Percentiles rank a stretch among this genome's conserved stretches.
phyloP scores from a whole-genome alignment of 2,113 vertebrate genomes.

The Platanista minor region DNA sequence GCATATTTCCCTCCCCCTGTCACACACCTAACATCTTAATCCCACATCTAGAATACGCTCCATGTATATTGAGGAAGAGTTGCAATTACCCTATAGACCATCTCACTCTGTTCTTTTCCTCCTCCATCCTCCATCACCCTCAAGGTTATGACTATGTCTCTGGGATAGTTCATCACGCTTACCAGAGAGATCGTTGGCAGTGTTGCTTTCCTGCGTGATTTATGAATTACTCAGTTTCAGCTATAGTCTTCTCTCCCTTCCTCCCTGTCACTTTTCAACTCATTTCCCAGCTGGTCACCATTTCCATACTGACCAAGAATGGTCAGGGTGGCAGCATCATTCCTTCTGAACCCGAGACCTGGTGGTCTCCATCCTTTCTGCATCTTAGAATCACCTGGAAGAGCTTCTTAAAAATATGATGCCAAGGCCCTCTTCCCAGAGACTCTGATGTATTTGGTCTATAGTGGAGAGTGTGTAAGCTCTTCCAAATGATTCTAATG shows the following conservation, averaged over 20 bases:
- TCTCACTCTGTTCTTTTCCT: background rate
- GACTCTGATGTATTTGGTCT: background rate
- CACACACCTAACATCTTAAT: background rate
- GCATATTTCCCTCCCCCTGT: fast-evolving
- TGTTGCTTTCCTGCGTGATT: background rate
- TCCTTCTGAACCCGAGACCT: background rate
- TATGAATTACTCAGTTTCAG: background rate
- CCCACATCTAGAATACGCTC: background rate
- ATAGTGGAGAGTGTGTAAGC: background rate
- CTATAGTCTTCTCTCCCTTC: background rate
- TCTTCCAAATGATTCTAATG: background rate
- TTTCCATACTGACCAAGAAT: background rate
- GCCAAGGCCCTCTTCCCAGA: background rate
- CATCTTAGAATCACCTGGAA: background rate
- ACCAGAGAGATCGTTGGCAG: fast-evolving
- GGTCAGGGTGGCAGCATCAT: too few species aligned
- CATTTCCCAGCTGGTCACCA: background rate
- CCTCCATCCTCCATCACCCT: fast-evolving
- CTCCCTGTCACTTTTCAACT: background rate
- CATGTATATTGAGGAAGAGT: fast-evolving
- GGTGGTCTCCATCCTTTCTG: background rate
- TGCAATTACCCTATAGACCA: fast-evolving
- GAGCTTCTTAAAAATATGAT: background rate
- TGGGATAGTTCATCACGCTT: fast-evolving
- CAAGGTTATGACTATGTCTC: fast-evolving